phyloP scores from a whole-genome alignment of 2,797 vertebrate species.

The Natrix natrix region DNA sequence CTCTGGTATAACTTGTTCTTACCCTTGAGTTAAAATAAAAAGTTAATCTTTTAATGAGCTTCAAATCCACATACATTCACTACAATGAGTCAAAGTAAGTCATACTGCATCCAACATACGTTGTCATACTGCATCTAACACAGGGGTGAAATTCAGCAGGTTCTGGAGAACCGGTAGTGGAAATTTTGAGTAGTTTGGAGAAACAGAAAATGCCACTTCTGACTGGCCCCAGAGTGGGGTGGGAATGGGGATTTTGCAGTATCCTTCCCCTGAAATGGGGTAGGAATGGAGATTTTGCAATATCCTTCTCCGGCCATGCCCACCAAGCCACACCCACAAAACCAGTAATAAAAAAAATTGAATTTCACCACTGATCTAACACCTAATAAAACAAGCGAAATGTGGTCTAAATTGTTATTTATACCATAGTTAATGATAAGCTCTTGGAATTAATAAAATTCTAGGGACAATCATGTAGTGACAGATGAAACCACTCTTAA shows the following conservation, averaged over 20 bases:
- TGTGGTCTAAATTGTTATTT: background rate
- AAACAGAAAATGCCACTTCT: too few species aligned
- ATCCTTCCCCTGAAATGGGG: too few species aligned
- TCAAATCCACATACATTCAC: conserved; percentile 43
- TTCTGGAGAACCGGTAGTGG: too few species aligned
- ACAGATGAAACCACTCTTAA: conserved; percentile 6
- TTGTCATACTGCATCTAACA: conserved; percentile 40
- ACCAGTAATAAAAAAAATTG: too few species aligned
- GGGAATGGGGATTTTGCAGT: too few species aligned
- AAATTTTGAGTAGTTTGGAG: too few species aligned
- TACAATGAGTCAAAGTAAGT: conserved; percentile 6
- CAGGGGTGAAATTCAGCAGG: too few species aligned
- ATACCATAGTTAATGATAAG: background rate
- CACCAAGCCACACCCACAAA: too few species aligned
- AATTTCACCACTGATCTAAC: background rate
- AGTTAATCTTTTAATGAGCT: conserved; percentile 30
- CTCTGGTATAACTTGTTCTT: conserved; percentile 19
- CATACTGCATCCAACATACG: conserved; percentile 33
- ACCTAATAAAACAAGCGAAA: conserved; percentile 42
- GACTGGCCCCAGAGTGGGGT: too few species aligned
- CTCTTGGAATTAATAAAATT: background rate
- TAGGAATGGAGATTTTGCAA: too few species aligned
- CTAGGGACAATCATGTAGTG: conserved; percentile 28
- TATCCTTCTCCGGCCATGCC: too few species aligned
- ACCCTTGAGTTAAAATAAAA: conserved; percentile 30